A percentile compares a stretch with the other conserved stretches of the same genome.
Evolutionary conservation across 2,888 invertebrate genomes (phyloP).

Genomic region (Schizotus pectinicornis): DNA sequence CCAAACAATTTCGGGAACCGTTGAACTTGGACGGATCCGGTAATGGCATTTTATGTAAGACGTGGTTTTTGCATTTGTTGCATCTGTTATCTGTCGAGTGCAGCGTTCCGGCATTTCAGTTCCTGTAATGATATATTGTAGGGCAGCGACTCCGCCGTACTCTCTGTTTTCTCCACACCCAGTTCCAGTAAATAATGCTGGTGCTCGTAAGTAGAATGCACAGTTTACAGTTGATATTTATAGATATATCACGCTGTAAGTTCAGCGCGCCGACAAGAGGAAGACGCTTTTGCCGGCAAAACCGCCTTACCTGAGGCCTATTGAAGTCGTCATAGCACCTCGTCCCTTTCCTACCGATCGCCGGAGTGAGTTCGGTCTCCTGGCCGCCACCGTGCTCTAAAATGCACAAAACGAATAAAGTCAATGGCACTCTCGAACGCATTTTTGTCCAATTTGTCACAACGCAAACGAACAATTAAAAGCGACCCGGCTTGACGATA

Average conservation of each 20-base stretch:
- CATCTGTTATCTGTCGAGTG: too few species aligned
- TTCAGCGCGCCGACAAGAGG: too few species aligned
- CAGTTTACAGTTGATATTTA: constrained; percentile 28
- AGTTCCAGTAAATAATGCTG: constrained; percentile 8
- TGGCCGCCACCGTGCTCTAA: constrained; percentile 24
- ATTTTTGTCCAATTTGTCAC: constrained; percentile 4
- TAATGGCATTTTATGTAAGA: too few species aligned
- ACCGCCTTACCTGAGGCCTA: constrained; percentile 61
- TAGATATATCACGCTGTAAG: constrained; percentile 32
- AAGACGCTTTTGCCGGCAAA: background rate
- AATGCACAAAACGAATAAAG: constrained; percentile 30
- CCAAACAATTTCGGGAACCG: background rate
- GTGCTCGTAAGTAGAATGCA: constrained; percentile 14
- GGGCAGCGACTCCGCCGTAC: too few species aligned
- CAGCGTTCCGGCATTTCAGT: too few species aligned
- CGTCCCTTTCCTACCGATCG: constrained; percentile 50
- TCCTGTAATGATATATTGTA: too few species aligned
- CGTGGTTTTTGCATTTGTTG: too few species aligned
- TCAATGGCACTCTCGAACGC: constrained; percentile 25
- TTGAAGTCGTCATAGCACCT: constrained; percentile 64
- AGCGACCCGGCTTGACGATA: background rate
- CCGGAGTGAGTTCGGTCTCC: constrained; percentile 49
- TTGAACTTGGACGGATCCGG: too few species aligned
- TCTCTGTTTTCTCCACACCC: constrained; percentile 3
- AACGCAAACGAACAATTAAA: constrained; percentile 1